These are phyloP conservation scores for Muricea muricata DNA, from an alignment of 92 coral and sea anemone species.

Conservation along the genomic window DNA sequence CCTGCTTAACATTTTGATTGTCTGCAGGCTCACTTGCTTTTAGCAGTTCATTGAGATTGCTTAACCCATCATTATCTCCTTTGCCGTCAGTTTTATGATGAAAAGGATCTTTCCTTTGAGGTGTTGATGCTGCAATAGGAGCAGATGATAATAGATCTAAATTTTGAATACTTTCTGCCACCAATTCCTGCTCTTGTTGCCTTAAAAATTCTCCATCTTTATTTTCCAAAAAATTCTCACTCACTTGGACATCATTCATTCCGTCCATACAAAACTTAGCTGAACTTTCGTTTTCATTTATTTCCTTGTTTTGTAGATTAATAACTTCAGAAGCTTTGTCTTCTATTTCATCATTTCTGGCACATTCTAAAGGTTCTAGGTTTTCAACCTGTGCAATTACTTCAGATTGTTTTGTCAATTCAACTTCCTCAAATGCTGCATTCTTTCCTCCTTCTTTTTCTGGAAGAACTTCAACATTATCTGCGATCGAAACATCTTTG, in stretches of 20 bases:
- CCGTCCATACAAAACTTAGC: neutral
- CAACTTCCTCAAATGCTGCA: neutral
- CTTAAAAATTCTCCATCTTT: neutral
- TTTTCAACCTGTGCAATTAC: neutral
- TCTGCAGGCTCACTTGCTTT: slow-evolving; percentile 14
- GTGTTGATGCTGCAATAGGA: slow-evolving; percentile 24
- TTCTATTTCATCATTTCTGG: neutral
- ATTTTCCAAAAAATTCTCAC: neutral
- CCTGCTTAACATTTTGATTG: neutral
- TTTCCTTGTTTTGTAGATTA: neutral
- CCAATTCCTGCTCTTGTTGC: neutral
- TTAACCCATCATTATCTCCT: neutral
- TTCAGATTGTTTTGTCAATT: neutral
- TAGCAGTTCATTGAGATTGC: neutral
- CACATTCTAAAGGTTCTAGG: neutral
- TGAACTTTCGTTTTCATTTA: neutral
- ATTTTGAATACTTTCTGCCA: neutral
- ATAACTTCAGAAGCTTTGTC: neutral
- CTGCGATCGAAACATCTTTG: neutral
- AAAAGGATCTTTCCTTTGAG: neutral
- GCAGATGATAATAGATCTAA: neutral
- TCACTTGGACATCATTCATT: neutral
- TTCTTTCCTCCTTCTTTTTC: neutral
- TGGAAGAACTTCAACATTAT: neutral
- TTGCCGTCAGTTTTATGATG: neutral